A percentile compares a stretch with the other conserved stretches of the same genome.
Evolutionary conservation across 2,888 invertebrate genomes (phyloP).

Genomic region (Diloba caeruleocephala): DNA sequence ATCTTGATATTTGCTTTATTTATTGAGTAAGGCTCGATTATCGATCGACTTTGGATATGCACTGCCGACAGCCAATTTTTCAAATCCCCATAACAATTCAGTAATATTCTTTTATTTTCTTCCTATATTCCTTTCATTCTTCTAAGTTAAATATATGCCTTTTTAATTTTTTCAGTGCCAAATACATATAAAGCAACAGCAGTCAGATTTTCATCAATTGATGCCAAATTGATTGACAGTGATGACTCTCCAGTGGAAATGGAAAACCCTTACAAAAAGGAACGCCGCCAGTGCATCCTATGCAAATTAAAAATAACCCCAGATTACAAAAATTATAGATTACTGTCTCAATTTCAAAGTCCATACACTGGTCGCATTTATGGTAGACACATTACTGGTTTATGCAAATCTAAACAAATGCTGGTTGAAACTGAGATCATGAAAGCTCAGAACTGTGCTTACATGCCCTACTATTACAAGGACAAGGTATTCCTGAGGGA

Average conservation of each 20-base stretch:
- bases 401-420: conserved; percentile 95
- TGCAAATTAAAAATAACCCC: conserved; percentile 95
- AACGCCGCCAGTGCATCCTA: conserved; percentile 92
- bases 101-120: too few species aligned
- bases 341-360: conserved; percentile 98
- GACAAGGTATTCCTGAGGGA: conserved; percentile 94
- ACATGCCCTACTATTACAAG: conserved; percentile 95
- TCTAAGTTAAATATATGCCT: not conserved
- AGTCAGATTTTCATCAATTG: conserved; percentile 63
- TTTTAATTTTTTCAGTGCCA: conserved; percentile 62
- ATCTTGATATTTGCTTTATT: too few species aligned
- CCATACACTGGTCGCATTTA: conserved; percentile 98
- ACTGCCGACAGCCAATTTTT: too few species aligned
- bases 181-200: conserved; percentile 59
- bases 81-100: too few species aligned
- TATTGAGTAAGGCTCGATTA: too few species aligned
- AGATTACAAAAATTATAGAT: conserved; percentile 96
- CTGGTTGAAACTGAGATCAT: conserved; percentile 92
- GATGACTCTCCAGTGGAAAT: conserved; percentile 89
- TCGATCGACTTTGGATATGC: too few species aligned
- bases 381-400: conserved; percentile 97
- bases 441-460: conserved; percentile 93
- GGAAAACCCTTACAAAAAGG: conserved; percentile 94
- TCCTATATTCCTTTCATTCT: too few species aligned
- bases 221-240: conserved; percentile 43